Percentiles rank a stretch among this genome's conserved stretches.
These are phyloP conservation scores for Salvelinus alpinus DNA, from an alignment of 2,113 vertebrate species.

Conservation along the genomic window DNA sequence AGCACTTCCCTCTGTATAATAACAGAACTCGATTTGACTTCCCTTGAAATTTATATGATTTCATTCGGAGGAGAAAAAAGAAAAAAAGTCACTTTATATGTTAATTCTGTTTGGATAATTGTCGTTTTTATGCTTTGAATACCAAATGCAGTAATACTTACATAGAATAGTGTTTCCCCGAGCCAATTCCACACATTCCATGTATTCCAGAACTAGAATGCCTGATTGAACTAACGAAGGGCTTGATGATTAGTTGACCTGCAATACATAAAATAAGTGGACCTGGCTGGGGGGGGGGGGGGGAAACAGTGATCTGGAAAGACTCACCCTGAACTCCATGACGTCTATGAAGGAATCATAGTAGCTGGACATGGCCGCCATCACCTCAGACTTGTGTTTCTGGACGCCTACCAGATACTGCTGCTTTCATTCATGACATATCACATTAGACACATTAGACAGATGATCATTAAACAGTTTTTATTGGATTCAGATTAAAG, in stretches of 20 bases:
- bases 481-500: no score
- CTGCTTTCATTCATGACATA: conserved; percentile 59
- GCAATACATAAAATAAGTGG: no score
- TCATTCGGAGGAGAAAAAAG: no score
- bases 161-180: no score
- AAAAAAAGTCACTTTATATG: no score
- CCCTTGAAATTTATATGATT: neutral
- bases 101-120: neutral
- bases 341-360: conserved; percentile 93
- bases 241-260: no score
- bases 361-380: conserved; percentile 72
- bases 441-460: conserved; percentile 20
- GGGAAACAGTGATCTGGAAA: neutral
- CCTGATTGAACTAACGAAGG: neutral
- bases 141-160: no score
- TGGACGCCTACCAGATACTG: conserved; percentile 84
- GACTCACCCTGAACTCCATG: conserved; percentile 89
- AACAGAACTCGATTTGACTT: conserved; percentile 3
- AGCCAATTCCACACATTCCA: no score
- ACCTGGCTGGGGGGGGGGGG: no score
- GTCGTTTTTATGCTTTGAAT: no score
- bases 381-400: conserved; percentile 83
- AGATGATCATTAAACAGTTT: conserved; percentile 82
- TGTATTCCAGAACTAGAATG: neutral
- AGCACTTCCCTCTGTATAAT: neutral